Percentiles rank a stretch among this genome's conserved stretches.
phyloP scores from a whole-genome alignment of 2,888 invertebrate genomes.

The Prenolepis imparis region DNA sequence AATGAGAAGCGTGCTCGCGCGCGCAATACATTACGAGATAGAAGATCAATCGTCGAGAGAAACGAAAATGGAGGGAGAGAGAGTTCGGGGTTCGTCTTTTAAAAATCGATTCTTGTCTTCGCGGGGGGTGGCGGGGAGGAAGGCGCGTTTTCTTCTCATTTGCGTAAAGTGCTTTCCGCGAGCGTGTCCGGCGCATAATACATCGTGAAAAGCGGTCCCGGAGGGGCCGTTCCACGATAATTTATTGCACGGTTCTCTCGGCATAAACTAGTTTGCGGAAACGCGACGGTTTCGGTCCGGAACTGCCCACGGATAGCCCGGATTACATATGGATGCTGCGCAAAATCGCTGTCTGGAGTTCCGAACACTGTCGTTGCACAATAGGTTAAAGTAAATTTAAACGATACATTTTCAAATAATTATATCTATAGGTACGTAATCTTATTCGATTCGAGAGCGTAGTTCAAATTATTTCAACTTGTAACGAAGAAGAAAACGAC shows the following conservation, averaged over 20 bases:
- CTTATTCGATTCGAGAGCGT: neutral
- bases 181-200: slow-evolving; percentile 49
- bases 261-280: slow-evolving; percentile 54
- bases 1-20: slow-evolving; percentile 16
- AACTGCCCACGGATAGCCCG: slow-evolving; percentile 23
- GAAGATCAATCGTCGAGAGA: neutral
- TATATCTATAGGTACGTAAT: neutral
- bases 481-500: neutral
- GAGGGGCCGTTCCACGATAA: slow-evolving; percentile 45
- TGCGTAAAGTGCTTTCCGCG: slow-evolving; percentile 53
- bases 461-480: neutral
- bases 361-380: neutral
- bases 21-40: slow-evolving; percentile 16
- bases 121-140: neutral
- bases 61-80: no score
- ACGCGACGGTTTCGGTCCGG: slow-evolving; percentile 42
- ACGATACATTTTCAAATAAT: neutral
- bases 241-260: slow-evolving; percentile 49
- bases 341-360: slow-evolving; percentile 12
- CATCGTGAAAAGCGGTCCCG: slow-evolving; percentile 48
- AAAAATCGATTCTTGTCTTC: slow-evolving; percentile 35
- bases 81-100: neutral
- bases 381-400: neutral
- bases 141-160: slow-evolving; percentile 54
- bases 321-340: slow-evolving; percentile 38